phyloP scores from a whole-genome alignment of 2,797 vertebrate genomes.

The Rhincodon typus region DNA sequence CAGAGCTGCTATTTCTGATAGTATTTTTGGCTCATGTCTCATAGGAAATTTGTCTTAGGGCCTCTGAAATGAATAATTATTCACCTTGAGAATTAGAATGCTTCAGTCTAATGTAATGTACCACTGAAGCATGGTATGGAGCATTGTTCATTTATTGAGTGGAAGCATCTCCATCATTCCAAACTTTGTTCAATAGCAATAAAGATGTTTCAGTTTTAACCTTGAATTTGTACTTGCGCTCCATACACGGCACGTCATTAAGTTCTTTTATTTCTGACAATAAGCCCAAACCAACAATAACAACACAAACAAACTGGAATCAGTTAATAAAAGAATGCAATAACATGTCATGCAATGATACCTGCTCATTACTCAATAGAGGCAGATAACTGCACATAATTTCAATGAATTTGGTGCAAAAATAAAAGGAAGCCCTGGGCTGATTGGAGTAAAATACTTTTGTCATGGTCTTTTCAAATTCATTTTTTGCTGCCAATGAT shows the following conservation, averaged over 20 bases:
- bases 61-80: slow-evolving; percentile 4
- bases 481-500: neutral
- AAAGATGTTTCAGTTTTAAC: neutral
- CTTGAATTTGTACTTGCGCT: neutral
- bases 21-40: neutral
- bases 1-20: neutral
- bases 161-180: neutral
- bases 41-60: slow-evolving; percentile 3
- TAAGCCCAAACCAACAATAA: neutral
- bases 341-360: neutral
- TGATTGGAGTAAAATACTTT: neutral
- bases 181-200: neutral
- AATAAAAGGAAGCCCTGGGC: neutral
- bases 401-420: neutral
- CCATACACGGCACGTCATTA: neutral
- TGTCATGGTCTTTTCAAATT: neutral
- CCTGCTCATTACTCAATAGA: neutral
- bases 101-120: neutral
- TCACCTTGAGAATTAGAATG: slow-evolving; percentile 18
- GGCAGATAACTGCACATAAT: neutral
- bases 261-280: neutral
- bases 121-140: neutral
- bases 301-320: neutral
- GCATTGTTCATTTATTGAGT: slow-evolving; percentile 5
- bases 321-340: slow-evolving; percentile 7